Evolutionary conservation across 2,888 invertebrate species (phyloP), one percentile per base, ranked within the genome.

Genomic region (Ceramica pisi): DNA sequence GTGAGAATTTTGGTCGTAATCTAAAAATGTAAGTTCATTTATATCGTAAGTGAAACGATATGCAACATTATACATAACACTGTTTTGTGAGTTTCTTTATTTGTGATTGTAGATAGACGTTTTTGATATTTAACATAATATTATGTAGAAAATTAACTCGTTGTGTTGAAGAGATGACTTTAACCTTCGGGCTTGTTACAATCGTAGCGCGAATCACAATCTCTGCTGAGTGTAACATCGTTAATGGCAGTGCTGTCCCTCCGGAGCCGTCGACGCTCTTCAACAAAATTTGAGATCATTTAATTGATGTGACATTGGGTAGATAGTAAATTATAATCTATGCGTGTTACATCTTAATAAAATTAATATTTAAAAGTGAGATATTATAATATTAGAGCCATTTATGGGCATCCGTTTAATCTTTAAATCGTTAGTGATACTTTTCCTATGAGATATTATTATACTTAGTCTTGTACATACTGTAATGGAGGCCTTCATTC

Each of bases 1-100:
- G 96, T 96, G 96, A 96, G 96, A 96, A 94, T 94, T 94, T 93
- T 93, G 92, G 92, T 93, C 94, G 88, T 95, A 95, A 92, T 95
- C 94, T 95, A 95, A 93, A 94, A 94, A 92, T 84, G 92, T 95
- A 93, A 94, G 93, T 93, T 93, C 92, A 92, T 94, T 94, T 92
- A 88, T 92, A 91, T 92, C 88, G 85, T 94, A 93, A 92, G 92
- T 90, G 89, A 92, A 89, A 89, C 88, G 83, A 90, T 92, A 88
- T 91, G 87, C 90, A 89, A 86, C 87, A 83, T 90, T 77, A 83
- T 81, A 80, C 78, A 72, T 75, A 86, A 85, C 75, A 83, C 84
- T 90, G 83, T 90, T 89, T 88, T 87, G 88, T 90, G 88, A 87
- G 83, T 90, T 88, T 86, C 84, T 87, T 87, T 76, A 82, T 90